phyloP scores from a whole-genome alignment of 2,113 vertebrate species.

The Halcyon senegalensis region DNA sequence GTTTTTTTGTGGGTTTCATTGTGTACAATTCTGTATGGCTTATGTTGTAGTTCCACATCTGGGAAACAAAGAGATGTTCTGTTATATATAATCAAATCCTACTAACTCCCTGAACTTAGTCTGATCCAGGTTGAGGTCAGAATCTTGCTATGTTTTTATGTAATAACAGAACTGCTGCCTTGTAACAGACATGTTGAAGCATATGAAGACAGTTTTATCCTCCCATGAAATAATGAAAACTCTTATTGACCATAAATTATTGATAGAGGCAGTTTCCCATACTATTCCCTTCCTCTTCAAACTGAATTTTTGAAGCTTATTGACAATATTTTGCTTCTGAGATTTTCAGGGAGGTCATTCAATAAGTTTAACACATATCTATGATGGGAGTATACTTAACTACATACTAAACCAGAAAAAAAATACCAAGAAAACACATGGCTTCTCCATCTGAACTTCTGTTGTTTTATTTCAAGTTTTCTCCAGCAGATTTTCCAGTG shows the following conservation, averaged over 20 bases:
- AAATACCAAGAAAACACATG: neutral
- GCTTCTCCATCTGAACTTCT: neutral
- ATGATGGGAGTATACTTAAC: neutral
- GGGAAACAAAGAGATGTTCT: neutral
- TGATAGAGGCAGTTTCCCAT: neutral
- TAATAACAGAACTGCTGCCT: neutral
- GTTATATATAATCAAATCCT: neutral
- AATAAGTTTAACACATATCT: neutral
- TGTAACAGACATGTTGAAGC: neutral
- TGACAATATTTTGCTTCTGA: neutral
- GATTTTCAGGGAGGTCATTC: neutral
- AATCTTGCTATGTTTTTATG: neutral
- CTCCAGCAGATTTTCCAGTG: neutral
- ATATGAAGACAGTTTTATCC: neutral
- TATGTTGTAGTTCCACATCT: neutral
- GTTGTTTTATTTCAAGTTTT: neutral
- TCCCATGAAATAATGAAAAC: neutral
- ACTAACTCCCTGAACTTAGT: neutral
- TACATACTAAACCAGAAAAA: neutral
- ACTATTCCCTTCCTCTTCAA: neutral
- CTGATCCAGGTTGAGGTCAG: neutral
- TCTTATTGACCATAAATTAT: neutral
- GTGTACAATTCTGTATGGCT: neutral
- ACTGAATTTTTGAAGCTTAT: neutral
- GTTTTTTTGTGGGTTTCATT: rapidly evolving